These are phyloP conservation scores for Orthochromis indermauri DNA, from an alignment of 2,113 vertebrate species.

Conservation along the genomic window DNA sequence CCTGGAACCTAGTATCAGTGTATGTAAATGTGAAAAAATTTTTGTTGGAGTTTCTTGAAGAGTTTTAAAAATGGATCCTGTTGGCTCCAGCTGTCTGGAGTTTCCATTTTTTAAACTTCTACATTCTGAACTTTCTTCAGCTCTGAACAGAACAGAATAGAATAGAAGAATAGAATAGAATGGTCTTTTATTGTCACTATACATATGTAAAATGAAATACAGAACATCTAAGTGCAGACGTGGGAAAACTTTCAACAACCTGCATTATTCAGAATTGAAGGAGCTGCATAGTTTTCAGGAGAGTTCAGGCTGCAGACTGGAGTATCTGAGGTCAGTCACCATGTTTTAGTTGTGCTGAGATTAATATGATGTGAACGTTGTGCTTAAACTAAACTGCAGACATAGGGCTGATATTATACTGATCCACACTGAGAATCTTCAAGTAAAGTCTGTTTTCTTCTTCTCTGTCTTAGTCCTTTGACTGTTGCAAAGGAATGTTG, in stretches of 20 bases:
- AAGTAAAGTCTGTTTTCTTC: too few relatives aligned
- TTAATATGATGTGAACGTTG: too few relatives aligned
- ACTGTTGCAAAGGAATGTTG: too few relatives aligned
- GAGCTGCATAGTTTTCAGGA: neutral
- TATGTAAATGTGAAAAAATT: fast-evolving
- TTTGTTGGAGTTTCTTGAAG: neutral
- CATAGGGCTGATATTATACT: too few relatives aligned
- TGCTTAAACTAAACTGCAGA: too few relatives aligned
- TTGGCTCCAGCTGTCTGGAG: neutral
- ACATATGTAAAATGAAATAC: neutral
- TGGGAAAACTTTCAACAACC: neutral
- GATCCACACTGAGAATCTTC: too few relatives aligned
- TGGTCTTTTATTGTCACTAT: neutral
- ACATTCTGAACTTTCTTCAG: neutral
- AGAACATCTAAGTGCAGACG: neutral
- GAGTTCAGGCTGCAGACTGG: neutral
- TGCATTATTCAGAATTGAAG: neutral
- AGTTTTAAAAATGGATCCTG: neutral
- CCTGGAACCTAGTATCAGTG: neutral
- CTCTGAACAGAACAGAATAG: neutral
- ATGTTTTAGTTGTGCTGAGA: too few relatives aligned
- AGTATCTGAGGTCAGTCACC: neutral
- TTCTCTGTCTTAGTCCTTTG: too few relatives aligned
- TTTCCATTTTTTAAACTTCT: neutral
- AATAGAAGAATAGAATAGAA: neutral